Conservation (phyloP, 1,140 invertebrate genomes). For the Lordiphosa stackelbergi region DNA sequence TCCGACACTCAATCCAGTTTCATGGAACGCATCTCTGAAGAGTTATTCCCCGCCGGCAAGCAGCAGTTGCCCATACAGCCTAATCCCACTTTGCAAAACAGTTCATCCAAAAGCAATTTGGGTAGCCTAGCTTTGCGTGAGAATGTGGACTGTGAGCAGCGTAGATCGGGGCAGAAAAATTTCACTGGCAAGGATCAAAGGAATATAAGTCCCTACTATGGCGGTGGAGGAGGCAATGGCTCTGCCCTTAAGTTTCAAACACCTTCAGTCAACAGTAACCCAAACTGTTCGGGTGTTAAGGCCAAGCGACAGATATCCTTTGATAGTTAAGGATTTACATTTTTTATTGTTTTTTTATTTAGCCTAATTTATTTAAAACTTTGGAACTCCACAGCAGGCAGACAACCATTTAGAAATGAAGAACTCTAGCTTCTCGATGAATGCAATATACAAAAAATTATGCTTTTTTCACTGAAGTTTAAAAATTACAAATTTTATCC, state of each 20-base stretch:
- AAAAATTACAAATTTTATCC: constrained; percentile 43
- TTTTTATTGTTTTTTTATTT: constrained; percentile 34
- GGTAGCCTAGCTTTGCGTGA: constrained; percentile 61
- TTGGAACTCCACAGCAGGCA: constrained; percentile 1
- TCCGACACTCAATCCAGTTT: constrained; percentile 45
- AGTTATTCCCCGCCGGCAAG: constrained; percentile 36
- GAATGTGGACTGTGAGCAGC: constrained; percentile 64
- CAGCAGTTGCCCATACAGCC: constrained; percentile 45
- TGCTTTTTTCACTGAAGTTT: constrained; percentile 41
- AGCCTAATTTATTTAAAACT: constrained; percentile 55
- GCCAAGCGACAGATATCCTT: constrained; percentile 72
- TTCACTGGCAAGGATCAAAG: constrained; percentile 71
- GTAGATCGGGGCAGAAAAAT: constrained; percentile 70
- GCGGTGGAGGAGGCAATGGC: constrained; percentile 40
- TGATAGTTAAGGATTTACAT: constrained; percentile 52
- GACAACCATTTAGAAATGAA: constrained; percentile 19
- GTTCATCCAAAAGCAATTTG: constrained; percentile 74
- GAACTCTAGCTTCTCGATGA: constrained; percentile 26
- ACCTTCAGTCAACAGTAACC: constrained; percentile 18
- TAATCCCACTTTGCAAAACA: constrained; percentile 58
- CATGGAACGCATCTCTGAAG: constrained; percentile 58
- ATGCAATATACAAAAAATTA: constrained; percentile 52
- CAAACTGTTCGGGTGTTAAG: constrained; percentile 40
- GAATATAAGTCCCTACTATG: constrained; percentile 66
- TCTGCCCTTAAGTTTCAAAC: constrained; percentile 34